A percentile compares a stretch with the other conserved stretches of the same genome.
Conservation (phyloP, 1,140 invertebrate genomes). For the Physella acuta region DNA sequence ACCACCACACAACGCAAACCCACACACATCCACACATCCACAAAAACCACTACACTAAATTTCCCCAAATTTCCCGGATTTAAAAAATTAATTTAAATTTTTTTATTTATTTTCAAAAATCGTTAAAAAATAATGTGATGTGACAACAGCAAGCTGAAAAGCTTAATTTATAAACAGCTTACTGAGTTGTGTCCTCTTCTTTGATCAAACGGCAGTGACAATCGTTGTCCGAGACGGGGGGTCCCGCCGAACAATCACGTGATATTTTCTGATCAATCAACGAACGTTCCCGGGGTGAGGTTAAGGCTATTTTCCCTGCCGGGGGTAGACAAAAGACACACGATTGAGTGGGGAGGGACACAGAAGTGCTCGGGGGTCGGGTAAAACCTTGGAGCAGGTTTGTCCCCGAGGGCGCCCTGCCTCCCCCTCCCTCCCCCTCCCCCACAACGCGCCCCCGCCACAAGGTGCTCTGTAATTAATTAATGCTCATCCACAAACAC, state of each 20-base stretch:
- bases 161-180: conserved; percentile 24
- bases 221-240: too few species aligned
- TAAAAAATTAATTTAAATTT: too few species aligned
- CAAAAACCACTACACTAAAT: too few species aligned
- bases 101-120: too few species aligned
- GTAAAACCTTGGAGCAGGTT: background rate
- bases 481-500: conserved; percentile 3
- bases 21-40: too few species aligned
- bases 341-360: conserved; percentile 2
- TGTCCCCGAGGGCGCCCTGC: background rate
- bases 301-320: conserved; percentile 10
- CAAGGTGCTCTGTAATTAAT: conserved; percentile 21
- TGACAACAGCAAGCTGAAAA: conserved; percentile 1
- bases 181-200: conserved; percentile 5
- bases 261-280: conserved; percentile 15
- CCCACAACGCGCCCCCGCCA: background rate
- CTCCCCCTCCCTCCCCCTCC: background rate
- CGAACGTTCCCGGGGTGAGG: background rate
- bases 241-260: background rate
- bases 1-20: too few species aligned
- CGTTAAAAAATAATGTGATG: conserved; percentile 21
- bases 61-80: too few species aligned
- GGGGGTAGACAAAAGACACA: background rate
- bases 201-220: conserved; percentile 15
- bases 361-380: conserved; percentile 5